A percentile compares a stretch with the other conserved stretches of the same genome.
Evolutionary conservation across 2,113 vertebrate species (phyloP).

Genomic region (Nesospiza acunhae): DNA sequence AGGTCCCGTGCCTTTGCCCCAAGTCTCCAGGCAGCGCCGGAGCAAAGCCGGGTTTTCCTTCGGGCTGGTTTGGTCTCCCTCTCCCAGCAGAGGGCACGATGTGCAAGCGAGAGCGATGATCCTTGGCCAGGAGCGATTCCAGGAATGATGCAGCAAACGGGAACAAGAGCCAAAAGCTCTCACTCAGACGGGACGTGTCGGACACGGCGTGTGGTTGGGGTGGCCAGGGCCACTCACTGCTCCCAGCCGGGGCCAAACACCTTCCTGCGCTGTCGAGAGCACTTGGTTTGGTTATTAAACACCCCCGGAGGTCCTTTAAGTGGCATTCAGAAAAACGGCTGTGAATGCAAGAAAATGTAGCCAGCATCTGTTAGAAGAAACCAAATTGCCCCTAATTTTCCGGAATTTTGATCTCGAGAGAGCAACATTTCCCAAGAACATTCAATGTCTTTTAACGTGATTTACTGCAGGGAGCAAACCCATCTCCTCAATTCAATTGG

Average conservation of each 20-base stretch:
- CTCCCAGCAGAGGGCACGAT: conserved; percentile 54
- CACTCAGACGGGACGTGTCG: accelerated
- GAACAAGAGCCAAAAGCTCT: not conserved
- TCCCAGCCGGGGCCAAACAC: not conserved
- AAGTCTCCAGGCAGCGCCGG: accelerated
- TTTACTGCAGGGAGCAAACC: not conserved
- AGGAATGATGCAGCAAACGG: accelerated
- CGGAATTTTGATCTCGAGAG: not conserved
- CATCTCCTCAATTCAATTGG: not conserved
- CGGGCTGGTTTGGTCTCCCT: accelerated
- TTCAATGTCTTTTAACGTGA: accelerated
- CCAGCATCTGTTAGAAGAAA: not conserved
- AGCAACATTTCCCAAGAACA: not conserved
- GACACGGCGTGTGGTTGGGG: accelerated
- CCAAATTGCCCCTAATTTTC: not conserved
- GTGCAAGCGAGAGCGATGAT: not conserved
- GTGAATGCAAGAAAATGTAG: not conserved
- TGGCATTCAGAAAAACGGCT: not conserved
- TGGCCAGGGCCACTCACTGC: not conserved
- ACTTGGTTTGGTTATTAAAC: accelerated
- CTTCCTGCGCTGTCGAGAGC: accelerated
- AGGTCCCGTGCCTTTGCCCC: not conserved
- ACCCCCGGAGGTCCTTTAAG: not conserved
- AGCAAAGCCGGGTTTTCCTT: not conserved
- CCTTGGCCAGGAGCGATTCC: accelerated